These are phyloP conservation scores for Lutjanus argentimaculatus DNA, from an alignment of 2,797 vertebrate species.

Conservation along the genomic window DNA sequence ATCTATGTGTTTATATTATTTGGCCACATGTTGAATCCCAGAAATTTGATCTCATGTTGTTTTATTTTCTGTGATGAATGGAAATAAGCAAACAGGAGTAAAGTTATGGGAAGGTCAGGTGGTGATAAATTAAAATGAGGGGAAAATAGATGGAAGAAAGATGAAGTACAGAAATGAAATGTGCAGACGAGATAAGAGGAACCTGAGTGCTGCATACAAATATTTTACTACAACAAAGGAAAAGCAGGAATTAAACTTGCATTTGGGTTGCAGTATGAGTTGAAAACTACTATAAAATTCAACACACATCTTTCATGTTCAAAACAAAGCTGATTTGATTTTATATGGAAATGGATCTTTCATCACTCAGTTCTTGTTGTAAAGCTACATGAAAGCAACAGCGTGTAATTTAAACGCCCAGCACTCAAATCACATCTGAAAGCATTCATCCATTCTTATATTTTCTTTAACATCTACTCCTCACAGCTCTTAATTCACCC, in stretches of 20 bases:
- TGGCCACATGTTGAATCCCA: not conserved
- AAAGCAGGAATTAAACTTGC: not conserved
- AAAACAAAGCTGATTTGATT: constrained; percentile 8
- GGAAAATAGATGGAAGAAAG: not conserved
- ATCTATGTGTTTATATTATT: not conserved
- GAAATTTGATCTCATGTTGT: not conserved
- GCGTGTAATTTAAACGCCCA: not conserved
- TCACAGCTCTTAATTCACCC: not conserved
- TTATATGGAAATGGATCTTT: constrained; percentile 10
- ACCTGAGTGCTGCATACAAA: not conserved
- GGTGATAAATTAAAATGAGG: not conserved
- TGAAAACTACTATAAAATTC: constrained; percentile 24
- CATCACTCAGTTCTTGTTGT: not conserved
- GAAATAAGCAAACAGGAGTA: not conserved
- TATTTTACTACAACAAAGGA: not conserved
- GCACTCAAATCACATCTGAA: not conserved
- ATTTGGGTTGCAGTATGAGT: not conserved
- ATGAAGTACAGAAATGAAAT: not conserved
- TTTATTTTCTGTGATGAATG: not conserved
- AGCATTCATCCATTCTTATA: constrained; percentile 9
- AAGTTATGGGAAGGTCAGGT: not conserved
- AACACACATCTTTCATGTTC: not conserved
- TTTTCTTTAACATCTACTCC: not conserved
- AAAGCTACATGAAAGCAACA: not conserved
- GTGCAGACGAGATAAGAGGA: not conserved